Evolutionary conservation across 2,113 vertebrate species (phyloP).

Genomic region (Malurus melanocephalus): DNA sequence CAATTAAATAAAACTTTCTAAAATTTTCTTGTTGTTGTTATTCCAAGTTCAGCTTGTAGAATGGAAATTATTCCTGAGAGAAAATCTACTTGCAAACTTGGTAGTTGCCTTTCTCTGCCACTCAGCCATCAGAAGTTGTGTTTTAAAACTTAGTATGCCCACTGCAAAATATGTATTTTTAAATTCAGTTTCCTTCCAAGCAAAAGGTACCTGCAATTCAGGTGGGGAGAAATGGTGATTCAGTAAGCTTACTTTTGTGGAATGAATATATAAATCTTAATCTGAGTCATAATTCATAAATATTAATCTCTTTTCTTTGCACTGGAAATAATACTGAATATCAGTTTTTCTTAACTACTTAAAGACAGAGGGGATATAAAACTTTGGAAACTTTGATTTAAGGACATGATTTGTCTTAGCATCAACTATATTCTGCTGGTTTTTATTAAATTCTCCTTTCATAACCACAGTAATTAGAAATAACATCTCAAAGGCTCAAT

Average conservation of each 20-base stretch:
- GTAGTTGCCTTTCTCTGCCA: neutral
- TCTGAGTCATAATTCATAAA: conserved; percentile 44
- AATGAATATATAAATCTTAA: conserved; percentile 52
- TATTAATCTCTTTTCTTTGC: conserved; percentile 45
- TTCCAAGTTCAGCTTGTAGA: neutral
- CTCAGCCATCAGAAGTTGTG: neutral
- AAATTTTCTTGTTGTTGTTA: neutral
- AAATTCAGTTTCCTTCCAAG: conserved; percentile 38
- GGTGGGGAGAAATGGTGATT: conserved; percentile 22
- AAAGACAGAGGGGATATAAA: neutral
- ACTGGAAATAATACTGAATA: neutral
- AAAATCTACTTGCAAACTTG: neutral
- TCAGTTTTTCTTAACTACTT: conserved; percentile 4
- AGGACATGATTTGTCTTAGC: neutral
- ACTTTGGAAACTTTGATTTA: neutral
- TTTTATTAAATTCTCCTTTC: neutral
- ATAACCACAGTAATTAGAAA: neutral
- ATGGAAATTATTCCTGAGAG: neutral
- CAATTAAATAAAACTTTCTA: neutral
- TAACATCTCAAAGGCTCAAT: neutral
- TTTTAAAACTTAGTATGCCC: neutral
- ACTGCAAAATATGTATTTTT: conserved; percentile 3
- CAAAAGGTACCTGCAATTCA: conserved; percentile 26
- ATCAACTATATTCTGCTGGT: neutral
- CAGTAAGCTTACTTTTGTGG: conserved; percentile 12